phyloP scores from a whole-genome alignment of 2,113 vertebrate species.

The Chaetops frenatus region DNA sequence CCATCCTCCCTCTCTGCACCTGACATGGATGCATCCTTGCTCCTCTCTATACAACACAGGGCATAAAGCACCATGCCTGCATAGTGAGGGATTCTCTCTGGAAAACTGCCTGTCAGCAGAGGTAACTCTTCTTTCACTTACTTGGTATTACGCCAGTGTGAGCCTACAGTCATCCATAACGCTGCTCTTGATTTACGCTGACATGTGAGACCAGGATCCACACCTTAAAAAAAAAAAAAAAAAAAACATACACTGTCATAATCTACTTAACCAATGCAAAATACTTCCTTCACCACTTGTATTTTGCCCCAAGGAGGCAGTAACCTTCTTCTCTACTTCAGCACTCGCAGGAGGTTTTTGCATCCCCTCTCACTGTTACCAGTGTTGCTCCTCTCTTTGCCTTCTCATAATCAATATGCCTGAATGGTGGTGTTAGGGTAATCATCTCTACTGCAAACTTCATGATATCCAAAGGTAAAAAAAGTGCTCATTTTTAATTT shows the following conservation, averaged over 20 bases:
- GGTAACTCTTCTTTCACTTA: constrained; percentile 3
- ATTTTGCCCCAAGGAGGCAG: neutral
- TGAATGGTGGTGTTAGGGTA: neutral
- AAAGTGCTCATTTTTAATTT: neutral
- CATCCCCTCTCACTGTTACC: neutral
- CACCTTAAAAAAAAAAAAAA: neutral
- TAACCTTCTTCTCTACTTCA: neutral
- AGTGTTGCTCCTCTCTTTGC: neutral
- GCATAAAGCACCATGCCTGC: neutral
- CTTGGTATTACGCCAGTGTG: fast-evolving
- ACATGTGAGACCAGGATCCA: neutral
- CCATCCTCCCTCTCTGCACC: neutral
- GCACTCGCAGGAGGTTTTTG: neutral
- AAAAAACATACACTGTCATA: neutral
- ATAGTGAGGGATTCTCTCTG: neutral
- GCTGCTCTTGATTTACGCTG: neutral
- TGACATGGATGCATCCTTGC: neutral
- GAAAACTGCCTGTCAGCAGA: neutral
- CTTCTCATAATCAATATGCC: neutral
- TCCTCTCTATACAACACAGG: neutral
- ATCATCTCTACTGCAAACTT: neutral
- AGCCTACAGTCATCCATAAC: neutral
- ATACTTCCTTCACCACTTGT: neutral
- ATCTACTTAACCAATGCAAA: neutral
- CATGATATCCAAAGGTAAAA: neutral